Percentiles rank a stretch among this genome's conserved stretches.
Evolutionary conservation across 2,797 vertebrate species (phyloP).

Genomic region (Hydrolagus colliei): DNA sequence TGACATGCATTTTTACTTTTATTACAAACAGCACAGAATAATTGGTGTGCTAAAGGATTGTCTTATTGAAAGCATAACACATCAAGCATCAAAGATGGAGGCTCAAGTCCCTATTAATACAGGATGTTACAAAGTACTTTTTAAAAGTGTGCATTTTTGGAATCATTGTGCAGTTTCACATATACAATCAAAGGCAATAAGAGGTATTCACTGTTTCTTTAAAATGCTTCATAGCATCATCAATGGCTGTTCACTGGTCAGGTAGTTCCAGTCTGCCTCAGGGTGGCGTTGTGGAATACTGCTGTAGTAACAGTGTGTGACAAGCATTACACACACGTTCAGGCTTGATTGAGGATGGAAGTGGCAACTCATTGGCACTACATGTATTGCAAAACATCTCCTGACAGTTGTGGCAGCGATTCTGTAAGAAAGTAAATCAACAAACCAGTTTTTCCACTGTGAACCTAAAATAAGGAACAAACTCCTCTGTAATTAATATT

Average conservation of each 20-base stretch:
- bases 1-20: no score
- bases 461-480: no score
- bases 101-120: neutral
- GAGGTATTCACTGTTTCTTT: neutral
- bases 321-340: slow-evolving; percentile 73
- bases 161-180: neutral
- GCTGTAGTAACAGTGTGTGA: slow-evolving; percentile 67
- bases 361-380: slow-evolving; percentile 68
- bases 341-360: slow-evolving; percentile 82
- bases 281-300: slow-evolving; percentile 70
- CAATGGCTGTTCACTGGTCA: neutral
- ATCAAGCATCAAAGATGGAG: neutral
- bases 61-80: neutral
- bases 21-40: no score
- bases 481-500: no score
- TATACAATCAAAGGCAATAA: neutral
- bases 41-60: no score
- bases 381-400: slow-evolving; percentile 74
- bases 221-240: neutral
- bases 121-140: neutral
- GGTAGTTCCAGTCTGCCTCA: slow-evolving; percentile 45
- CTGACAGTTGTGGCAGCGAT: slow-evolving; percentile 73
- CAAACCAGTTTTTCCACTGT: neutral
- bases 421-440: slow-evolving; percentile 51
- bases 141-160: neutral